Base-by-base conservation (phyloP, 2,888 invertebrate species). In the Chrysotoxum bicinctum region DNA sequence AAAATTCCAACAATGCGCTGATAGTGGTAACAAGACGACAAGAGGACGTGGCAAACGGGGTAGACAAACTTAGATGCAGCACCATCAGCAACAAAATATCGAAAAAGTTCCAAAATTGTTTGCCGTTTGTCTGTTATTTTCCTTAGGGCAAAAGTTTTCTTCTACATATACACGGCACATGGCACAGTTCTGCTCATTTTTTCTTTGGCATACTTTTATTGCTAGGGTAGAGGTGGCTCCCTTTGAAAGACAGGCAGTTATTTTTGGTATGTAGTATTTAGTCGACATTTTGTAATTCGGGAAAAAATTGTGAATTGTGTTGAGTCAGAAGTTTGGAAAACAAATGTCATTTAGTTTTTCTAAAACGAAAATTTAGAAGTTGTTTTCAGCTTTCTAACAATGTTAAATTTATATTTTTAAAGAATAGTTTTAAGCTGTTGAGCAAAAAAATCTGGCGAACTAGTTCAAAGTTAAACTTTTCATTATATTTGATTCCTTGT, bases 131-230 rank as follows among this genome's bases (percentile, higher is more conserved):
- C 54, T 40, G 35, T 43, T 69, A 45, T 80, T 80, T 77, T 78
- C 45, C 35, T 60, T 32, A 58, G 54, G 50, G 68, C 23, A 19
- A 77, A 82, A 82, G 60, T 68, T 82, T 78, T 14, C 26, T 19
- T 32, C 21, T 26, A 26, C 7, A 26, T 26, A 26, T 4, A 4
- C 19, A 45, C 16, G 52, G 37, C 30, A n/a, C n/a, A 10, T 52
- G 77, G 70, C 66, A 66, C 45, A 45, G 19, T 62, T 62, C 43
- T 62, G 19, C 14, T 52, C 64, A 30, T 40, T 52, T 74, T 54
- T 69, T 40, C 16, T 30, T 52, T 52, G 48, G 48, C 68, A 52
- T 68, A 21, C n/a, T n/a, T 45, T 45, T 37, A 9, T 16, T 68
- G 9, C 0, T 52, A 43, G 43, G 62, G 62, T 62, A 43, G 16